Evolutionary conservation across 2,797 vertebrate genomes (phyloP), one percentile per base, ranked within the genome.

Genomic region (Eremophila alpestris): DNA sequence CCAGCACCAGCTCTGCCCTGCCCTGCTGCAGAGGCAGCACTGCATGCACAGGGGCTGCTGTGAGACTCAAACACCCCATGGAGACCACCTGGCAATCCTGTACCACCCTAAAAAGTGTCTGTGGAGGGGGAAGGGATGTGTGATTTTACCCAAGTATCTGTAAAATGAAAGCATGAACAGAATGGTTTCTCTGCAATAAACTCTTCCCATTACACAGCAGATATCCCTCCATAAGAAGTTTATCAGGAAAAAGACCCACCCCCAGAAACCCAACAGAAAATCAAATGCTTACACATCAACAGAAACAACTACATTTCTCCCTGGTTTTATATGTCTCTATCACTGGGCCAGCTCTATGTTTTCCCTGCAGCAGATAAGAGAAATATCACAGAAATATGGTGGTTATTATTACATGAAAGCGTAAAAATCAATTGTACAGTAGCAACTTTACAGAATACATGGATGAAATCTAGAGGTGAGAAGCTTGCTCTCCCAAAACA

Each of bases 31-130:
- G 58, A 13, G 49, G 43, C 73, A 38, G 76, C 68, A 19, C 38
- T 34, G 76, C 52, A 5, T 45, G 77, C 32, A 24, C 55, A 7
- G 5, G 51, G 30, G 24, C 38, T 54, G 49, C 49, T 64, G 19
- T 2, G 1, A 48, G 22, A 15, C 58, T 3, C 30, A 6, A 4
- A 19, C 55, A 13, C 19, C 43, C 29, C 12, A 1, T 0, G 2
- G 56, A 84, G 27, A 85, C 19, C 77, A 52, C 76, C 87, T 29
- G 20, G 64, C 38, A 49, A 18, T 1, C 45, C 52, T 1, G 0
- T 3, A 4, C 11, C 20, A 40, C 32, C 64, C 34, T 58, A 14
- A 18, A 48, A 68, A 8, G 14, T 0, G 10, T 10, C 67, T 14
- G 29, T 7, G 45, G 8, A 65, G 40, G 17, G 49, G 43, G 59